Percentiles rank a stretch among this genome's conserved stretches.
phyloP scores from a whole-genome alignment of 2,797 vertebrate genomes.

The Semotilus atromaculatus region DNA sequence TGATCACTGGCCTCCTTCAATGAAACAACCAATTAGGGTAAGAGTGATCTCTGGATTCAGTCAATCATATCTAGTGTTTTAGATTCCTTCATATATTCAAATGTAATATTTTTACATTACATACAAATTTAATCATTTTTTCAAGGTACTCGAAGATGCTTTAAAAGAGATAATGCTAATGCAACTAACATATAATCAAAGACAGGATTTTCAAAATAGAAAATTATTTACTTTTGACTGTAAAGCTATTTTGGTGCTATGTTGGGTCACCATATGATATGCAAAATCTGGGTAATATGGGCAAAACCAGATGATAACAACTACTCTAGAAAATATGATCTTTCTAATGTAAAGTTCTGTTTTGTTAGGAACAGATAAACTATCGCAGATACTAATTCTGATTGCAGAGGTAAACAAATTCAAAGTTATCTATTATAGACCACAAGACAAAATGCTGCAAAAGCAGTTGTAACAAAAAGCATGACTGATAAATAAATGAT shows the following conservation, averaged over 20 bases:
- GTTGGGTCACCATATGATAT: too few species aligned
- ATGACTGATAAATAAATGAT: slow-evolving; percentile 51
- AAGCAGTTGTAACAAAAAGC: slow-evolving; percentile 40
- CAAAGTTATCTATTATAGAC: slow-evolving; percentile 29
- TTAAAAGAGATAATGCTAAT: neutral
- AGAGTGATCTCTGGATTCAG: neutral
- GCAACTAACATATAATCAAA: neutral
- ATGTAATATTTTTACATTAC: too few species aligned
- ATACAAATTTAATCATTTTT: too few species aligned
- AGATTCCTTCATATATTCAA: neutral
- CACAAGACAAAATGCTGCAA: slow-evolving; percentile 35
- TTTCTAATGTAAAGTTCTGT: neutral
- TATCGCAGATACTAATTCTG: neutral
- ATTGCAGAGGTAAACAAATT: slow-evolving; percentile 10
- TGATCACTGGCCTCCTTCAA: neutral
- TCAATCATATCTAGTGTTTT: neutral
- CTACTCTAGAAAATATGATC: neutral
- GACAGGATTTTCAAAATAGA: neutral
- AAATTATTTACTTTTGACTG: neutral
- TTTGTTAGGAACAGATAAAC: neutral
- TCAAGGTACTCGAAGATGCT: neutral
- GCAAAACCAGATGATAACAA: neutral
- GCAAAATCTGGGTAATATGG: neutral
- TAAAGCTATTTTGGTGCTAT: neutral
- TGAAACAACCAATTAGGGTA: neutral